A percentile compares a stretch with the other conserved stretches of the same genome.
These are phyloP conservation scores for Thera obeliscata DNA, from an alignment of 2,888 invertebrate species.

Conservation along the genomic window DNA sequence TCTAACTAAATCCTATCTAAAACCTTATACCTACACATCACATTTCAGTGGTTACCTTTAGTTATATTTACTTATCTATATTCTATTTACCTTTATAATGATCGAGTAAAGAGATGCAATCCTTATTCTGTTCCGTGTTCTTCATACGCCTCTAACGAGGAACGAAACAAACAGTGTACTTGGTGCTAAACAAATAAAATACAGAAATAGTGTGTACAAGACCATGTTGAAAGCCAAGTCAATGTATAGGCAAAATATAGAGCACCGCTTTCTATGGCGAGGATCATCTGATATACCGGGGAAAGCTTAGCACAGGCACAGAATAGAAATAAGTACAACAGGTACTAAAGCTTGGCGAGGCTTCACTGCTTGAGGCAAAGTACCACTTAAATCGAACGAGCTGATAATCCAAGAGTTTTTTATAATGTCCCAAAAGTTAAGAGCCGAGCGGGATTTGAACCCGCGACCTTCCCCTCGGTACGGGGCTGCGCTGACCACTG, in stretches of 20 bases:
- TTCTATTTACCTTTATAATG: background rate
- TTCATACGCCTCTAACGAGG: too few species aligned
- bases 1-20: too few species aligned
- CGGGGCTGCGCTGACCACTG: too few species aligned
- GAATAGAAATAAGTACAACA: background rate
- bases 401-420: background rate
- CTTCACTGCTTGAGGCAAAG: background rate
- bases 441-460: too few species aligned
- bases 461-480: too few species aligned
- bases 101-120: background rate
- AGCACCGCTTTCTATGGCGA: conserved; percentile 13
- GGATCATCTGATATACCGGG: conserved; percentile 9
- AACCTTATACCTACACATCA: too few species aligned
- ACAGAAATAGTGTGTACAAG: background rate
- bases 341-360: background rate
- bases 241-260: conserved; percentile 10
- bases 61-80: too few species aligned
- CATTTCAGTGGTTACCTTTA: too few species aligned
- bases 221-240: conserved; percentile 1
- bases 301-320: conserved; percentile 10
- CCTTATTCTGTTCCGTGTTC: too few species aligned
- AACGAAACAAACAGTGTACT: background rate
- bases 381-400: background rate
- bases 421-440: too few species aligned
- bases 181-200: background rate